Conservation (phyloP, 2,888 invertebrate genomes). For the Pristionchus japonicus region DNA sequence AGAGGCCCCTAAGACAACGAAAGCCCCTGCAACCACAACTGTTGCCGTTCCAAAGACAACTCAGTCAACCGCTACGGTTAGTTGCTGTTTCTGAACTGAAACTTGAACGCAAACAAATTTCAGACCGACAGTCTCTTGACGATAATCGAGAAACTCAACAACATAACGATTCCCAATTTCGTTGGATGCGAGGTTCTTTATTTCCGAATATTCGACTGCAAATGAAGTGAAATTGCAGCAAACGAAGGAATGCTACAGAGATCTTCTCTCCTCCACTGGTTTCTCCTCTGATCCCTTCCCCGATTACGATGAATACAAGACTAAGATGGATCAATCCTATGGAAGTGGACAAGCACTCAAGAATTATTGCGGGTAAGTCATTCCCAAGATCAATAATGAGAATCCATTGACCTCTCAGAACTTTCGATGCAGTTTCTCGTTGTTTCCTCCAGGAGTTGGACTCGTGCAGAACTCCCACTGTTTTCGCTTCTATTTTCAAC, state of each 20-base stretch:
- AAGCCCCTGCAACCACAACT: neutral
- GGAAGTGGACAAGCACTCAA: neutral
- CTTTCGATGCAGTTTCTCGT: neutral
- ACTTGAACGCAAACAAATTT: neutral
- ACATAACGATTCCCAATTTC: neutral
- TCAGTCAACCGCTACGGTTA: neutral
- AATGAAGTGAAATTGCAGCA: too few species aligned
- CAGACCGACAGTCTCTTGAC: neutral
- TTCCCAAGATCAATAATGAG: neutral
- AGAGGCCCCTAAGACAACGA: neutral
- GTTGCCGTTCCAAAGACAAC: neutral
- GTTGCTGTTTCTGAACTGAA: neutral
- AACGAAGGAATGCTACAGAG: neutral
- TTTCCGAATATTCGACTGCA: too few species aligned
- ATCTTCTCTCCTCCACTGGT: neutral
- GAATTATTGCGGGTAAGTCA: neutral
- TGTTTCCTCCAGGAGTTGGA: conserved; percentile 2
- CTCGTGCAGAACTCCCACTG: conserved; percentile 29
- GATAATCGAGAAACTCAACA: neutral
- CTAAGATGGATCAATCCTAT: neutral
- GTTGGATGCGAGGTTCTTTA: neutral
- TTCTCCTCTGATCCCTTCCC: neutral
- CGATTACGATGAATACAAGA: neutral
- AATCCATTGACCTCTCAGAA: neutral
- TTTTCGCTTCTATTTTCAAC: conserved; percentile 12